Conservation (phyloP, 2,888 invertebrate species). For the Slavum lentiscoides region DNA sequence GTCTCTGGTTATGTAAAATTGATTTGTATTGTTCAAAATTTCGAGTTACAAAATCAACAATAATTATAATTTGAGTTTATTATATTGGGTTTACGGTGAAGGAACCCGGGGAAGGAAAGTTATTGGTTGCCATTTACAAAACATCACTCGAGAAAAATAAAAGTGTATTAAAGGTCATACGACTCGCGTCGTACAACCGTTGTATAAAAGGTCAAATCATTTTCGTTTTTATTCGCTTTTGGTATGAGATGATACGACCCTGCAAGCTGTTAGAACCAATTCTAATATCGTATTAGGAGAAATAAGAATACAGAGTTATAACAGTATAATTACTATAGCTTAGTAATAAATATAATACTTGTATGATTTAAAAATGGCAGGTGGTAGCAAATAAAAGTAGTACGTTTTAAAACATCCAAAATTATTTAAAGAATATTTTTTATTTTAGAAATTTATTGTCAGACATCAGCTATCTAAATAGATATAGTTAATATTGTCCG, state of each 20-base stretch:
- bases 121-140: slow-evolving; percentile 26
- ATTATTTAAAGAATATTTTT: too few relatives aligned
- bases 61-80: background rate
- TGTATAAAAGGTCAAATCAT: slow-evolving; percentile 34
- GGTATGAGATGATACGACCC: background rate
- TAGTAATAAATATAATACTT: background rate
- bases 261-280: background rate
- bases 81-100: background rate
- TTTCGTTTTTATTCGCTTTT: slow-evolving; percentile 4
- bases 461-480: too few relatives aligned
- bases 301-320: background rate
- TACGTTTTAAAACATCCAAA: too few relatives aligned
- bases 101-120: background rate
- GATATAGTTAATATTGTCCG: too few relatives aligned
- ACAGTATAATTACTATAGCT: background rate
- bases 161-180: slow-evolving; percentile 32
- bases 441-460: too few relatives aligned
- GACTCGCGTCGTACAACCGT: background rate
- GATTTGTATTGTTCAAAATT: background rate
- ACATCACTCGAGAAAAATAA: background rate
- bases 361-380: too few relatives aligned
- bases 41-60: background rate
- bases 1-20: background rate
- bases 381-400: too few relatives aligned
- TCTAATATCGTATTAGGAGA: background rate